Evolutionary conservation across 2,797 vertebrate genomes (phyloP), one percentile per base, ranked within the genome.

Genomic region (Borostomias antarcticus): DNA sequence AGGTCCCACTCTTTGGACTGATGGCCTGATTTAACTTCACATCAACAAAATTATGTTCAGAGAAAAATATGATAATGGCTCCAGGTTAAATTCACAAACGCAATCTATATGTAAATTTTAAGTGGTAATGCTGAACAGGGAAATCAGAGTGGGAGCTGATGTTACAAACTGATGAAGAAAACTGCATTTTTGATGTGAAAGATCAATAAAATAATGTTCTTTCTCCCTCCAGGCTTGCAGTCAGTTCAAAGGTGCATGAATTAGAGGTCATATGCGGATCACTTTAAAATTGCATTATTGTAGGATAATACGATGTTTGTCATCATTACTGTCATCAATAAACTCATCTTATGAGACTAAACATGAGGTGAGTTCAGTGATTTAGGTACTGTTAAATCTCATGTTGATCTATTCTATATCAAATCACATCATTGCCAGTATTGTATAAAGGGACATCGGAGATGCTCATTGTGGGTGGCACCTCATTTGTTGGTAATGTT

Each of bases 81-180:
- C 79, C 81, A 84, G 89, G 87, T 90, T 91, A 89, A 91, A 91
- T 85, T 90, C 84, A 88, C 79, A 82, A 91, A 93, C 89, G 84
- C 89, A 93, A 93, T 92, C 89, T 92, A 92, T 91, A 92, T 93
- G 91, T 89, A 93, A 92, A 92, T 93, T 82, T 63, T 81, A 73
- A 76, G 83, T 79, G 66, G 80, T 89, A 86, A 89, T 86, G 79
- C 84, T 82, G 82, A 77, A 86, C 68, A 63, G 78, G 82, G 83
- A 88, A 89, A 90, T 90, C 86, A 90, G 87, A 84, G 80, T 80
- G 70, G 78, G 75, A 75, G 77, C 78, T 87, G 86, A 89, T 89
- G 82, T 80, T 86, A 70, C 77, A 84, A 78, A 89, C 85, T 88
- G 81, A 91, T 91, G 87, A 87, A 90, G 68, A 83, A 83, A 90